A percentile compares a stretch with the other conserved stretches of the same genome.
These are phyloP conservation scores for Dromiciops gliroides DNA, from an alignment of 2,113 vertebrate genomes.

Conservation along the genomic window DNA sequence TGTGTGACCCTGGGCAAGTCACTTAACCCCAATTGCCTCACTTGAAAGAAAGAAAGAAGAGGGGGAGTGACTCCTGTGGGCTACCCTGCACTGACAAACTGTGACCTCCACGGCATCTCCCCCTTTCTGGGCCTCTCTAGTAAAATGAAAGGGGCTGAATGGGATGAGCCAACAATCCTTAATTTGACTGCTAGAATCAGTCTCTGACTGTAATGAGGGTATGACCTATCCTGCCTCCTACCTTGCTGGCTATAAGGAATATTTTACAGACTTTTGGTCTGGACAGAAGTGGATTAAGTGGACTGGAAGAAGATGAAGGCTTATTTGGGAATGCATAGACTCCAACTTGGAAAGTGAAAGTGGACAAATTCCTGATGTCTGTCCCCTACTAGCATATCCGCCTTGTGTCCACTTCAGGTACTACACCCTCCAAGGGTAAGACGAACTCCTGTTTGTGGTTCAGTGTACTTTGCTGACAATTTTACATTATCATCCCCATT, in stretches of 20 bases:
- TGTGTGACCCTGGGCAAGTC: too few relatives aligned
- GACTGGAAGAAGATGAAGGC: not conserved
- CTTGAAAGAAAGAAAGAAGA: too few relatives aligned
- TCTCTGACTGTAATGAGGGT: too few relatives aligned
- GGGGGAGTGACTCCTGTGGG: not conserved
- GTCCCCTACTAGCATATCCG: not conserved
- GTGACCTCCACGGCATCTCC: too few relatives aligned
- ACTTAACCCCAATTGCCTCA: too few relatives aligned
- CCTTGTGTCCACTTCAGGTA: not conserved
- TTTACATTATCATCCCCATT: not conserved
- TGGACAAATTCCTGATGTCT: not conserved
- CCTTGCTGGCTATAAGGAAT: not conserved
- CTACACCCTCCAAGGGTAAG: not conserved
- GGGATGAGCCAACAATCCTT: too few relatives aligned
- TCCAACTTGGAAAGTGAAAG: not conserved
- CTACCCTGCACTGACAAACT: not conserved
- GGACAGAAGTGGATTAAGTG: not conserved
- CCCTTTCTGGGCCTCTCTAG: too few relatives aligned
- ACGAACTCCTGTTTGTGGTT: not conserved
- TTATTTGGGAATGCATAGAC: not conserved
- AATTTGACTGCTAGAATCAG: too few relatives aligned
- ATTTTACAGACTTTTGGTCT: not conserved
- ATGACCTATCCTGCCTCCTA: not conserved
- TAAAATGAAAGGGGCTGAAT: too few relatives aligned
- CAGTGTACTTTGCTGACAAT: not conserved